Base-by-base conservation (phyloP, 23 tunicate species). In the Clavelina lepadiformis region DNA sequence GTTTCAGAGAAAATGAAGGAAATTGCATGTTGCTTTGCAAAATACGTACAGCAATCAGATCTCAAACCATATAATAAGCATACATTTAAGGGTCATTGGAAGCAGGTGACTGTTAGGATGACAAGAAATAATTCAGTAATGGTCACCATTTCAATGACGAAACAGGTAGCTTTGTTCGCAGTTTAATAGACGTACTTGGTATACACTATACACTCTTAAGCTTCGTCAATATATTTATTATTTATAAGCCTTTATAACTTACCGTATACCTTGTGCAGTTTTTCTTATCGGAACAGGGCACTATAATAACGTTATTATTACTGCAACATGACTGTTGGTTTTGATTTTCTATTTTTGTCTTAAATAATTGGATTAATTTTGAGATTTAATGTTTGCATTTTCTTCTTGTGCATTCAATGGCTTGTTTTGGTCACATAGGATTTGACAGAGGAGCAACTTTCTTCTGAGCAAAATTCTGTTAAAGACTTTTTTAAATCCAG, bases 11-110 rank as follows among this genome's bases (percentile, higher is more conserved):
- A 61, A 22, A 86, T 94, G 91, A 80, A 81, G 46, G 31, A 65
- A 49, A 77, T 89, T 19, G 71, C 76, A 5, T 53, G 46, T 2
- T 51, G 68, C n/a, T 70, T 86, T 51, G 68, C 87, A 18, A 51
- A 70, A 27, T 86, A 58, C 52, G 58, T 94, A 5, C 50, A 62
- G 20, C 51, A 77, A 45, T 80, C 95, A 27, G 51, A 77, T n/a
- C 56, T 62, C n/a, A 59, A 56, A 5, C 44, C 58, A 3, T 83
- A 82, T 33, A 46, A 85, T 35, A 63, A 72, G 0, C 86, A 70
- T 0, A 56, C 67, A n/a, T 74, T 80, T 56, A 45, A 56, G n/a
- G 98, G 98, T 11, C 86, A 85, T 62, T 93, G 98, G 98, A 69
- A 56, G 46, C 82, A 74, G 30, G 28, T 93, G 5, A 61, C 68